Evolutionary conservation across 2,113 vertebrate genomes (phyloP), one percentile per base, ranked within the genome.

Genomic region (Centrocercus urophasianus): DNA sequence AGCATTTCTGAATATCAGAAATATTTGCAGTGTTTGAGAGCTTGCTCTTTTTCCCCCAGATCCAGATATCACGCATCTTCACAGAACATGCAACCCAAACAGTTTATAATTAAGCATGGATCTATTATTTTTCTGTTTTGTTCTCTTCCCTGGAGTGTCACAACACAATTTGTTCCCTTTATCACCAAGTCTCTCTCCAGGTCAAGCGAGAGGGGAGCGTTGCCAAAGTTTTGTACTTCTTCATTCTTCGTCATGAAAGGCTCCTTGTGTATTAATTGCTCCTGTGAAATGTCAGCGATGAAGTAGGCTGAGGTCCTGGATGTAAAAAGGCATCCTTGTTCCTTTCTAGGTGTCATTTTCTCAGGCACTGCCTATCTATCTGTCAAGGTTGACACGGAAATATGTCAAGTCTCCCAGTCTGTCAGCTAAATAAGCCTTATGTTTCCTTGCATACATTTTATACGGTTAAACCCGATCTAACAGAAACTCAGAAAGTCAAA

Each of bases 301-400:
- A 94, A 92, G 73, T 89, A 92, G 96, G 74, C 74, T 47, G 91
- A 95, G 89, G 92, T 61, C 47, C 8, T 60, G 71, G 78, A n/a
- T 95, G 34, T 74, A 67, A 65, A 91, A 94, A 93, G 32, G n/a
- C 65, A 92, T 63, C 47, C 30, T 85, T 91, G 66, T 87, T 91
- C 57, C 82, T 95, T 77, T 70, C 54, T 64, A 95, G 89, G 48
- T 81, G 59, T 67, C 21, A 69, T 81, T 96, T 97, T 96, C 32
- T 88, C 64, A 84, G 67, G 25, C 64, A 30, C 59, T 93, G 52
- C 83, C 82, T 96, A 90, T 94, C 82, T 92, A 7, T 75, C 92
- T 96, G 78, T 93, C 85, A 86, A 85, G 47, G 64, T 5, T 94
- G 77, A 77, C 4, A 4, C 25, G 66, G 94, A 96, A 94, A 95